Base-by-base conservation (phyloP, 2,888 invertebrate genomes). In the Lochmaea capreae region DNA sequence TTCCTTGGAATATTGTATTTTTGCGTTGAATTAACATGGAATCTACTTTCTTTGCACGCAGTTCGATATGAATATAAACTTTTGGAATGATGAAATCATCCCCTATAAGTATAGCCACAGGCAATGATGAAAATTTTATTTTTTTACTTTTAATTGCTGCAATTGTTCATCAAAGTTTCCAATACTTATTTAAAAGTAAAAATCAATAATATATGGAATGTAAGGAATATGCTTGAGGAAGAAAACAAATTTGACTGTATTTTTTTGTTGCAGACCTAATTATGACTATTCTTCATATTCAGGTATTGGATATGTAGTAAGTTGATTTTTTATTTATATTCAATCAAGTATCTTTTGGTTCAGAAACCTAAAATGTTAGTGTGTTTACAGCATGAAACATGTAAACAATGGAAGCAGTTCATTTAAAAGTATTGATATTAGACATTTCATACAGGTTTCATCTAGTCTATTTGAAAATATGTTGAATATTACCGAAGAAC, bases 301-400 rank as follows among this genome's bases (percentile, higher is more conserved):
- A 68, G 76, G 65, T 87, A 86, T 81, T 82, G 82, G 83, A 85
- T 84, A 90, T 90, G 90, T 90, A 91, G 90, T 90, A 86, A 90
- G 90, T 90, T 87, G 65, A 58, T 65, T 52, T 49, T 67, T 80
- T 52, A 65, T 59, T 62, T n/a, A 59, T 42, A 57, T 18, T 22
- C 26, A 39, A 46, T 14, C 58, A 26, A 52, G n/a, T 33, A 16
- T 52, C 54, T 16, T 16, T 16, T 14, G 33, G 39, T 26, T 42
- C 42, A 63, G 43, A 11, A 10, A 49, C 33, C 5, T 39, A 6
- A 10, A 54, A 54, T 54, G 9, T 63, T 39, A 18, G 43, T 42
- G 43, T 63, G 43, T 18, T 63, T 63, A 63, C 16, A 42, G 16
- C 16, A 11, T 16, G 2, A 63, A 43, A 63, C 43, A 63, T 63